Percentiles rank a stretch among this genome's conserved stretches.
These are phyloP conservation scores for Turdus rufiventris DNA, from an alignment of 2,113 vertebrate genomes.

Conservation along the genomic window DNA sequence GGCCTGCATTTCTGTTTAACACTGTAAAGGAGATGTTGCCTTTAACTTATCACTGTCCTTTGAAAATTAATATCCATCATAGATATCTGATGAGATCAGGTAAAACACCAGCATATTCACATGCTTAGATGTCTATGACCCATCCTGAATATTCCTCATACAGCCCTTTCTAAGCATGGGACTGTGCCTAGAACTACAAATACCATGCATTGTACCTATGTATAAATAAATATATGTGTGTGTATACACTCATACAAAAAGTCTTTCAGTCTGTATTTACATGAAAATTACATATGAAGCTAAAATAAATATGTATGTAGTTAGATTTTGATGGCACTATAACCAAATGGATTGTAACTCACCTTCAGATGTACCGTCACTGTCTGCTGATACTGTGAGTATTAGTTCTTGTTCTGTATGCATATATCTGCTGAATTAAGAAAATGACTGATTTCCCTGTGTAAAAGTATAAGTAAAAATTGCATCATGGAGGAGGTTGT, in stretches of 20 bases:
- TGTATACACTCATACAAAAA: not conserved
- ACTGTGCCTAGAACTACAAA: not conserved
- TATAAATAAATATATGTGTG: not conserved
- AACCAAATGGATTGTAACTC: not conserved
- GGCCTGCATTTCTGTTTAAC: not conserved
- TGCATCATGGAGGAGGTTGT: not conserved
- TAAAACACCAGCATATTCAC: not conserved
- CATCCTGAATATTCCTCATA: not conserved
- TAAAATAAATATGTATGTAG: not conserved
- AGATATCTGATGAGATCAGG: not conserved
- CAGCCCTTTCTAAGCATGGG: not conserved
- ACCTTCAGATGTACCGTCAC: not conserved
- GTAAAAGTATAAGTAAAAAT: not conserved
- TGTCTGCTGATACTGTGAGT: not conserved
- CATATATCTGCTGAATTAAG: not conserved
- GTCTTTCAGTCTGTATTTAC: not conserved
- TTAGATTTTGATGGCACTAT: not conserved
- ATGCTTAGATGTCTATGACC: not conserved
- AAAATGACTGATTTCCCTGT: not conserved
- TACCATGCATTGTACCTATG: not conserved
- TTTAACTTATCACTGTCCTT: not conserved
- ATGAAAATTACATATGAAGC: not conserved
- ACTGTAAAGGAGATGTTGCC: not conserved
- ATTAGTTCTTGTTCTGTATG: not conserved
- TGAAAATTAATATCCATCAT: not conserved